Evolutionary conservation across 2,888 invertebrate species (phyloP), one percentile per base, ranked within the genome.

Genomic region (Lottia scabra): DNA sequence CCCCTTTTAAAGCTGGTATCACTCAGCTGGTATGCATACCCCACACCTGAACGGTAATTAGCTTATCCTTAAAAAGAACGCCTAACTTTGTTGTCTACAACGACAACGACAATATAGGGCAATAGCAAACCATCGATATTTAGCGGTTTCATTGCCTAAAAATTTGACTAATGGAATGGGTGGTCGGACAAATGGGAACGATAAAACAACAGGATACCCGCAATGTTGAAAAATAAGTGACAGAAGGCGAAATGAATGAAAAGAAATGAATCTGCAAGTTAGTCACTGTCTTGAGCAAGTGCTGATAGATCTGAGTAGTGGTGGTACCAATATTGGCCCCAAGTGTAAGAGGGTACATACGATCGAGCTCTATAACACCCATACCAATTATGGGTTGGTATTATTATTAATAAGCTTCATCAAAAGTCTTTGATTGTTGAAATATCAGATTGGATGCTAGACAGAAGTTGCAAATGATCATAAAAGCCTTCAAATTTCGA

Each of bases 251-350:
- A 83, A 73, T 89, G 87, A 30, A 80, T 67, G 4, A n/a, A n/a
- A n/a, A n/a, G n/a, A n/a, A n/a, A n/a, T n/a, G 83, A 75, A n/a
- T 85, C 77, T 44, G 80, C 81, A 23, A 91, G 80, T 6, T 82
- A 82, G 19, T 78, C 79, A 0, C 87, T 83, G 27, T 87, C 84
- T 46, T 84, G 80, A 0, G 91, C 89, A 68, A 92, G 81, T 0
- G 91, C 90, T 0, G 91, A 92, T 19, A 92, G 82, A 92, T 80
- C 10, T 91, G 91, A 0, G 92, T 92, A n/a, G 91, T 91, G 0
- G 92, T 92, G 3, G 92, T 92, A 12, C 92, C 92, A 70, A 92
- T 89, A 83, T 92, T 92, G 27, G 92, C 89, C 6, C 92, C 92
- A 5, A 92, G 84, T 5, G 92, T 91, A 65, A 92, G 83, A 0